Evolutionary conservation across 2,113 vertebrate genomes (phyloP), one percentile per base, ranked within the genome.

Genomic region (Myiopsitta monachus): DNA sequence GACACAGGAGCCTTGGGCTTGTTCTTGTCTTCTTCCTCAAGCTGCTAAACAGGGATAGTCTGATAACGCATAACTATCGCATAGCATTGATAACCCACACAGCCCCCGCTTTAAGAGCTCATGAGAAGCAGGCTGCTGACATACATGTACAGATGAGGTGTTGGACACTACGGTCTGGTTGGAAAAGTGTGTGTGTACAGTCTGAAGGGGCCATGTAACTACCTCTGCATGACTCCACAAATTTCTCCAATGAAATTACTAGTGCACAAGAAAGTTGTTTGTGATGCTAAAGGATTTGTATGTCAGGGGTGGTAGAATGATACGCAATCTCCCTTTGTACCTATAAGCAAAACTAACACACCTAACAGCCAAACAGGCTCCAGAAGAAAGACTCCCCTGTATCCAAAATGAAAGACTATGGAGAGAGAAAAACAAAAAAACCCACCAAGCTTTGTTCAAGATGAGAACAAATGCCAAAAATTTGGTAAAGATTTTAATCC

Each of bases 401-500:
- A 69, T 64, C 28, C 61, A 64, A 68, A 89, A 62, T 41, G 11
- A 87, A 79, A 93, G 62, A n/a, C 49, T 61, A 4, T 2, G 24
- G 36, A 57, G 39, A 38, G 27, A 70, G 46, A 66, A 43, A 69
- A 83, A 83, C 81, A 26, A 69, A 2, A 54, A 49, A 88, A 84
- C 33, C 5, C 75, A 76, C 63, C 36, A 69, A 69, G 33, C 84
- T 93, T 90, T 94, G 64, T 66, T 94, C 59, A 80, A 94, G 73
- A 74, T 1, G 16, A 75, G 72, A 91, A 67, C 18, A 75, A 94
- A 92, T 52, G 73, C 85, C 86, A 91, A 84, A 83, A 78, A 63
- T 79, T 68, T 75, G 64, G 73, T 61, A 52, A 88, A 88, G 75
- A 93, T 81, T 83, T 96, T 94, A 94, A 95, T 90, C 76, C 46